phyloP scores from a whole-genome alignment of 2,113 vertebrate species.

The Strix uralensis region DNA sequence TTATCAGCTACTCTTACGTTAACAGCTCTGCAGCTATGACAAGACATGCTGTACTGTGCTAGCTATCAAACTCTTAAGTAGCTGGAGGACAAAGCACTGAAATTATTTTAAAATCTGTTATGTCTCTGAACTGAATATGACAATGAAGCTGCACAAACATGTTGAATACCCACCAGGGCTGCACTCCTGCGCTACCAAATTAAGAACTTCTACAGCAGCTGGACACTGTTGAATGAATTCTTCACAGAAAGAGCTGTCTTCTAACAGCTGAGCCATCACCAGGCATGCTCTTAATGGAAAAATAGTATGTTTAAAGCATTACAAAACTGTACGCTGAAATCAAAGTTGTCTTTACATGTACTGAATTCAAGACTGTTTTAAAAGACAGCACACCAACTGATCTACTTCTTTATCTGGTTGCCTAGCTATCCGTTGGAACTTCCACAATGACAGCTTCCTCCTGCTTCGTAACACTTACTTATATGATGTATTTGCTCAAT shows the following conservation, averaged over 20 bases:
- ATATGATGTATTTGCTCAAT: background rate
- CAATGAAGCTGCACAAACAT: background rate
- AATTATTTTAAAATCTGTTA: background rate
- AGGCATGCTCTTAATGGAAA: constrained; percentile 87
- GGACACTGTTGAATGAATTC: constrained; percentile 99
- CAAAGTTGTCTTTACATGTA: background rate
- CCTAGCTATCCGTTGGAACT: background rate
- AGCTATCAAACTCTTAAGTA: background rate
- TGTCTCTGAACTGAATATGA: background rate
- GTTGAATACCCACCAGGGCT: constrained; percentile 85
- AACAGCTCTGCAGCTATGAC: background rate
- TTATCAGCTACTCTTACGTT: background rate
- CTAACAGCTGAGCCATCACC: constrained; percentile 98
- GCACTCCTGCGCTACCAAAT: constrained; percentile 96
- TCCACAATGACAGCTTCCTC: background rate
- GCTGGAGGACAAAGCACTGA: background rate
- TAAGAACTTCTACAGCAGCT: constrained; percentile 95
- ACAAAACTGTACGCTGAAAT: background rate
- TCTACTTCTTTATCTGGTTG: background rate
- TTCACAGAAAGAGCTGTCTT: constrained; percentile 98
- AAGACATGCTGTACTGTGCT: background rate
- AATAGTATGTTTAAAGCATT: background rate
- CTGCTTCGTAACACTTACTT: background rate
- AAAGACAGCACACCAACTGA: background rate
- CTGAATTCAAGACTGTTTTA: background rate